Percentiles rank a stretch among this genome's conserved stretches.
These are phyloP conservation scores for Casuarius casuarius DNA, from an alignment of 2,113 vertebrate species.

Conservation along the genomic window DNA sequence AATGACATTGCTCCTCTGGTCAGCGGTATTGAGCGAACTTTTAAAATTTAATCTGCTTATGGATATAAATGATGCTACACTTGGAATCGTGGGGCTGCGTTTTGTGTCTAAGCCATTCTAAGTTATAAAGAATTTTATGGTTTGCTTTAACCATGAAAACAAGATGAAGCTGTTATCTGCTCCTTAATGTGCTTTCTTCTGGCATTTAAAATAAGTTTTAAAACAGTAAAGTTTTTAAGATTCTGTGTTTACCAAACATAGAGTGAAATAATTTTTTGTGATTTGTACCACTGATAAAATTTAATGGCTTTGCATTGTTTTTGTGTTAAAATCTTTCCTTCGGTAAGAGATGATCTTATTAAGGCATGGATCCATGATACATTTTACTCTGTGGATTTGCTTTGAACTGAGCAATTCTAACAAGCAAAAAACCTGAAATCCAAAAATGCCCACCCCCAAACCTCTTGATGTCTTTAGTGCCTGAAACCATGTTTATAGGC, in stretches of 20 bases:
- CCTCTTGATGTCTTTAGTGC: background rate
- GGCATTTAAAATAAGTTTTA: background rate
- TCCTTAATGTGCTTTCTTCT: background rate
- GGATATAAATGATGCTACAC: constrained; percentile 45
- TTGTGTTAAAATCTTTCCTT: constrained; percentile 8
- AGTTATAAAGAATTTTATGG: constrained; percentile 55
- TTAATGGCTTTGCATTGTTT: background rate
- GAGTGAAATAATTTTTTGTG: constrained; percentile 1
- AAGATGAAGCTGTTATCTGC: constrained; percentile 67
- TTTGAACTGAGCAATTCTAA: background rate
- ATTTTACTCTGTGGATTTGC: background rate
- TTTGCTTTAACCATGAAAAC: constrained; percentile 61
- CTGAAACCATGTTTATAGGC: background rate
- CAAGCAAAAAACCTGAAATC: background rate
- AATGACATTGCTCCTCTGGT: constrained; percentile 66
- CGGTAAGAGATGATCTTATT: background rate
- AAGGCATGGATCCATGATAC: background rate
- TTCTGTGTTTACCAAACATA: background rate
- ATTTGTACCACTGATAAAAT: background rate
- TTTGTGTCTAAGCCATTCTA: background rate
- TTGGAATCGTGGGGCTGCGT: background rate
- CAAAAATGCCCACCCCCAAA: background rate
- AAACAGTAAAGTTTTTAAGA: background rate
- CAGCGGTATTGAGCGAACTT: constrained; percentile 28
- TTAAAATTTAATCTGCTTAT: constrained; percentile 32